These are phyloP conservation scores for Dicyrtoma fusca DNA, from an alignment of 2,888 invertebrate species.

Conservation along the genomic window DNA sequence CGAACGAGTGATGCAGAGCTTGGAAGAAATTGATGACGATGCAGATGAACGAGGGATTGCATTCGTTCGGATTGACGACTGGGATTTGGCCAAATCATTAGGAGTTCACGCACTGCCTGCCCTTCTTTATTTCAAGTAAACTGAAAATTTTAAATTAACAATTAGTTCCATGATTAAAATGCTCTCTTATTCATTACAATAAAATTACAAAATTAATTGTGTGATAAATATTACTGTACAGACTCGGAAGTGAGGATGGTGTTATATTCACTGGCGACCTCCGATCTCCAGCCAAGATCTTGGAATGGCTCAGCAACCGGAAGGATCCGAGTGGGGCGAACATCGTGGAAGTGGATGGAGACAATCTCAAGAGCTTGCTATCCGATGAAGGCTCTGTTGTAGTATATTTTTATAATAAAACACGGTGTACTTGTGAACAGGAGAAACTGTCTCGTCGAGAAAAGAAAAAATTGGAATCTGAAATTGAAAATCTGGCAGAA, in stretches of 20 bases:
- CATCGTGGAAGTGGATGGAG: slow-evolving; percentile 85
- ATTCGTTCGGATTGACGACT: slow-evolving; percentile 89
- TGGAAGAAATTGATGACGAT: slow-evolving; percentile 92
- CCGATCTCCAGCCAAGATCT: slow-evolving; percentile 63
- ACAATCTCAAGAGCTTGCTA: slow-evolving; percentile 74
- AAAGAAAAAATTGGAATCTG: slow-evolving; percentile 45
- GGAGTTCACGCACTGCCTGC: slow-evolving; percentile 90
- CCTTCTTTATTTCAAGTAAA: slow-evolving; percentile 82
- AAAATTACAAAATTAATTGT: background rate
- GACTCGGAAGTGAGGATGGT: slow-evolving; percentile 50
- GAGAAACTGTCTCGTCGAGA: slow-evolving; percentile 48
- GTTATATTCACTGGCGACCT: slow-evolving; percentile 58
- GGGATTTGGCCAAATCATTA: slow-evolving; percentile 79
- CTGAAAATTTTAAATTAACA: background rate
- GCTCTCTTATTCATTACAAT: background rate
- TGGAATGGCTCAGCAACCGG: slow-evolving; percentile 88
- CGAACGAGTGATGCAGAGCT: slow-evolving; percentile 80
- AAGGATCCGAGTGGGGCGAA: slow-evolving; percentile 90
- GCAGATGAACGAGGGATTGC: slow-evolving; percentile 84
- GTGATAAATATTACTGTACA: too few relatives aligned
- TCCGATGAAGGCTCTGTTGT: slow-evolving; percentile 70
- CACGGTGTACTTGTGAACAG: slow-evolving; percentile 50
- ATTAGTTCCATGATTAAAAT: too few relatives aligned
- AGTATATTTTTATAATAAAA: slow-evolving; percentile 73
- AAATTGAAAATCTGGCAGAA: slow-evolving; percentile 31